A percentile compares a stretch with the other conserved stretches of the same genome.
Evolutionary conservation across 1,140 invertebrate genomes (phyloP).

Genomic region (Hyles vespertilio): DNA sequence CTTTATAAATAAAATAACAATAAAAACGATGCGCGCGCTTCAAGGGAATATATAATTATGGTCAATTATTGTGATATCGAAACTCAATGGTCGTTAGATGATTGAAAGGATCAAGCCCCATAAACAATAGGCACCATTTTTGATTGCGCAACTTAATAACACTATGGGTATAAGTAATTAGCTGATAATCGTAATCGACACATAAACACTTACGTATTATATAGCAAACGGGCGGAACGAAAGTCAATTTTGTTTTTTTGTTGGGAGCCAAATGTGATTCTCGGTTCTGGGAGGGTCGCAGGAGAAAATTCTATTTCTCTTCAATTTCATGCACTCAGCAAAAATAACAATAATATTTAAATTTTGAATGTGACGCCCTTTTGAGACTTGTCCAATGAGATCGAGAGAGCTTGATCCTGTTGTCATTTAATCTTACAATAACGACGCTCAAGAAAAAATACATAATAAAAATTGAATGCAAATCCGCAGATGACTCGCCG

Average conservation of each 20-base stretch:
- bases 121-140: constrained; percentile 72
- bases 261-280: constrained; percentile 39
- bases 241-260: constrained; percentile 15
- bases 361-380: constrained; percentile 53
- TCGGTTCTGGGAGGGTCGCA: constrained; percentile 42
- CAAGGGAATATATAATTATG: constrained; percentile 75
- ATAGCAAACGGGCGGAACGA: constrained; percentile 3
- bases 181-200: constrained; percentile 54
- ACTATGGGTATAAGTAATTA: constrained; percentile 54
- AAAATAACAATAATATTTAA: constrained; percentile 72
- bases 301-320: constrained; percentile 66
- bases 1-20: constrained; percentile 76
- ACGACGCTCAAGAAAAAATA: background rate
- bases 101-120: constrained; percentile 73
- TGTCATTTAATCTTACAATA: constrained; percentile 2
- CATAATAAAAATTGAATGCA: background rate
- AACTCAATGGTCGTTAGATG: constrained; percentile 72
- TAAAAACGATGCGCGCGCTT: constrained; percentile 68
- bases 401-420: constrained; percentile 16
- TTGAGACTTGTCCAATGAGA: constrained; percentile 32
- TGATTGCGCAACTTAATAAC: constrained; percentile 71
- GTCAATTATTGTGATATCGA: constrained; percentile 74
- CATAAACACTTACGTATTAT: constrained; percentile 21
- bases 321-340: constrained; percentile 68
- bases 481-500: background rate